These are phyloP conservation scores for Gorsachius goisagi DNA, from an alignment of 2,113 vertebrate genomes.

Conservation along the genomic window DNA sequence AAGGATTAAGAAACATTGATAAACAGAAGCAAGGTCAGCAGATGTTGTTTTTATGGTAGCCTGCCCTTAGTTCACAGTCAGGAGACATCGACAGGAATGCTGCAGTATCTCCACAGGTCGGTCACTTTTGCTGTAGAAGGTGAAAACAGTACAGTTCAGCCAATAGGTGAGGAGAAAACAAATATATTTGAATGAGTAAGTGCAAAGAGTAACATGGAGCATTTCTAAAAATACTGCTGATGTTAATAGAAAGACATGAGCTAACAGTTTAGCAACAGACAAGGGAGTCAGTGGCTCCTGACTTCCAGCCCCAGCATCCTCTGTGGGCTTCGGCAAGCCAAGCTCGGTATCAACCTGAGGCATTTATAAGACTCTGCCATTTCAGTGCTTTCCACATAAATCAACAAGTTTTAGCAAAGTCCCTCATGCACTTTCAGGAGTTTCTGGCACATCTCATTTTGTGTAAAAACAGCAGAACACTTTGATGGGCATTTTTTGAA, in stretches of 20 bases:
- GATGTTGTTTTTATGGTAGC: neutral
- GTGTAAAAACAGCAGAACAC: neutral
- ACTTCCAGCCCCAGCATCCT: neutral
- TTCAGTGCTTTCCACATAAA: neutral
- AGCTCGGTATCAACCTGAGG: neutral
- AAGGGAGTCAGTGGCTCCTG: neutral
- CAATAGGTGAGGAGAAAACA: neutral
- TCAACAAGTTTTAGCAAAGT: neutral
- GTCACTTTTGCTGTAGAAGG: neutral
- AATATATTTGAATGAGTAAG: neutral
- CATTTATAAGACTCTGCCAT: neutral
- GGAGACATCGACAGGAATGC: neutral
- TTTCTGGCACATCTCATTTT: neutral
- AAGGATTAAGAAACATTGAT: neutral
- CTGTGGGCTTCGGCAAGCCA: neutral
- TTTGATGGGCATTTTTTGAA: accelerated
- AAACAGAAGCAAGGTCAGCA: neutral
- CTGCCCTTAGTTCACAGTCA: neutral
- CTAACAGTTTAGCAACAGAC: neutral
- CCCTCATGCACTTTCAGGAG: neutral
- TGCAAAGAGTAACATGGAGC: neutral
- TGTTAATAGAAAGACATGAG: constrained; percentile 2
- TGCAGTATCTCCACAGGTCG: neutral
- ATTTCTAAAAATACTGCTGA: constrained; percentile 16
- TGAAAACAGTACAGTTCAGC: neutral